phyloP scores from a whole-genome alignment of 2,113 vertebrate species.

The Cacatua alba region DNA sequence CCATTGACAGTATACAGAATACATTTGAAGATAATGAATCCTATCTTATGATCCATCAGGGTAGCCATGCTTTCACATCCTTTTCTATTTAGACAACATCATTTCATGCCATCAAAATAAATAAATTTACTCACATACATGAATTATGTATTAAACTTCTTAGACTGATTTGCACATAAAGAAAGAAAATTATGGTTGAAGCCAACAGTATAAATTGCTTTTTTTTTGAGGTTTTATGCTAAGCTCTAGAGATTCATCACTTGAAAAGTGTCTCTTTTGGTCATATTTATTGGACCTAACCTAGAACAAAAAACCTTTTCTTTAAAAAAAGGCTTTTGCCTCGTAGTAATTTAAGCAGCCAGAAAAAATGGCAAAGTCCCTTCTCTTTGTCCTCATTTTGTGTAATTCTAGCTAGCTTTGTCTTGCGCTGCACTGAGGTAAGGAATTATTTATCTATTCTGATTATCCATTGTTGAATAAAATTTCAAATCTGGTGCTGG shows the following conservation, averaged over 20 bases:
- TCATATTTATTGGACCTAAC: conserved; percentile 33
- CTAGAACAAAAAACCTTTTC: background rate
- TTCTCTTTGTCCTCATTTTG: background rate
- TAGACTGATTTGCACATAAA: conserved; percentile 23
- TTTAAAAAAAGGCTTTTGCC: background rate
- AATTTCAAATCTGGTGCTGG: background rate
- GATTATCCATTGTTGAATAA: background rate
- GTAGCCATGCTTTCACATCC: background rate
- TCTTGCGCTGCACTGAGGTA: background rate
- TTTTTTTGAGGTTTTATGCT: conserved; percentile 7
- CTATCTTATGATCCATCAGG: background rate
- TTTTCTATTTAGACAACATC: conserved; percentile 12
- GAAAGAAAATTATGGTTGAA: conserved; percentile 38
- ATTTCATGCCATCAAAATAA: conserved; percentile 15
- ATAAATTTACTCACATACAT: conserved; percentile 35
- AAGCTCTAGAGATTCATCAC: conserved; percentile 6
- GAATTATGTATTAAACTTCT: conserved; percentile 39
- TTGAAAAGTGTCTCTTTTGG: background rate
- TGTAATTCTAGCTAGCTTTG: background rate
- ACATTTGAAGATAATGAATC: conserved; percentile 28
- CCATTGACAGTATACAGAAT: background rate
- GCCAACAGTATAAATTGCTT: background rate
- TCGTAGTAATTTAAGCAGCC: background rate
- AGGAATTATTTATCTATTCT: background rate
- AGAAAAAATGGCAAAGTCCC: background rate